Conservation (phyloP, 2,797 vertebrate species). For the Geotrypetes seraphini region DNA sequence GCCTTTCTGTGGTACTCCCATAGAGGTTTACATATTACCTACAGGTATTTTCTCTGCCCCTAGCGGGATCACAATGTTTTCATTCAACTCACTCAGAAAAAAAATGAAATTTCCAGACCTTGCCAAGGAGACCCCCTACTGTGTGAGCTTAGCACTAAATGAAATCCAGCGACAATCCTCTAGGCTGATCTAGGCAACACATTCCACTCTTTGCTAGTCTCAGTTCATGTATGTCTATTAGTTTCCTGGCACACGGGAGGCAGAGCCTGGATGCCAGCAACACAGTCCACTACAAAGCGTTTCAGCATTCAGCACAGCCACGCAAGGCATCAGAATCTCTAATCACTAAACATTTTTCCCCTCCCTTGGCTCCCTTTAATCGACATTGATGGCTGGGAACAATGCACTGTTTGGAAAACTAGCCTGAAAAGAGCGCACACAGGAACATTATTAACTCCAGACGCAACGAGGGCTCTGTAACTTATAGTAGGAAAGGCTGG, state of each 20-base stretch:
- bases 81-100: too few relatives aligned
- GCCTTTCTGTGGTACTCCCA: too few relatives aligned
- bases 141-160: not conserved
- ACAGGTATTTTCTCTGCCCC: too few relatives aligned
- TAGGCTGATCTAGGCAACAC: constrained; percentile 10
- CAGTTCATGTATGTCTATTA: constrained; percentile 8
- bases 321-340: constrained; percentile 26
- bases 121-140: not conserved
- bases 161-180: constrained; percentile 9
- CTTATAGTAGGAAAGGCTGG: too few relatives aligned
- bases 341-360: not conserved
- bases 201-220: constrained; percentile 19
- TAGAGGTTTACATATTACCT: too few relatives aligned
- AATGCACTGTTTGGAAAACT: too few relatives aligned
- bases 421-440: too few relatives aligned
- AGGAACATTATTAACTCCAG: too few relatives aligned
- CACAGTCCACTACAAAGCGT: constrained; percentile 9
- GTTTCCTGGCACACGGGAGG: constrained; percentile 11
- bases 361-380: not conserved
- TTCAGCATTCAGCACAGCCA: constrained; percentile 41
- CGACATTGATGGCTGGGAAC: not conserved
- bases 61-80: too few relatives aligned
- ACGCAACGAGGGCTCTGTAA: too few relatives aligned
- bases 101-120: constrained; percentile 1
- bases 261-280: constrained; percentile 13